Conservation (phyloP, 1,140 invertebrate genomes). For the Drosophila bipectinata region DNA sequence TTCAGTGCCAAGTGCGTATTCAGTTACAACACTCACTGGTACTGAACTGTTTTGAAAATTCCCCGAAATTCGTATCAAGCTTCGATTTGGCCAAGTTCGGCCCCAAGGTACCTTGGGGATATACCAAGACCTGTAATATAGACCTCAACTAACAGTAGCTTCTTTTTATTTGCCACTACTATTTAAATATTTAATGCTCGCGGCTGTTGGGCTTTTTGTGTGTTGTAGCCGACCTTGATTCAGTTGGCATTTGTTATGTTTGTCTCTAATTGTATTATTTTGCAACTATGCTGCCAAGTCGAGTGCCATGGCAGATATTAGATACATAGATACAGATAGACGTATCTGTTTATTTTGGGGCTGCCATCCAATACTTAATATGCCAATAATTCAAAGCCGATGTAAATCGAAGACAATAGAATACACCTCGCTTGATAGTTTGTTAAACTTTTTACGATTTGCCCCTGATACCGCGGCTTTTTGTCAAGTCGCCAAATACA, state of each 20-base stretch:
- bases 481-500: conserved; percentile 52
- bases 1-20: too few species aligned
- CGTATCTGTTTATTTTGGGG: conserved; percentile 45
- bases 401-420: conserved; percentile 17
- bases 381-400: conserved; percentile 11
- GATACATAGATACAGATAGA: conserved; percentile 9
- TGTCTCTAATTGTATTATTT: conserved; percentile 71
- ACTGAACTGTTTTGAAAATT: not conserved
- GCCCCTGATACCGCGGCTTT: conserved; percentile 21
- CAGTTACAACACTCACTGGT: not conserved
- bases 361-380: conserved; percentile 20
- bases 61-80: not conserved
- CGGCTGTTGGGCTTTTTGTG: conserved; percentile 23
- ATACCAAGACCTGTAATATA: conserved; percentile 19
- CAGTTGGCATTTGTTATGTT: conserved; percentile 53
- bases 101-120: conserved; percentile 20
- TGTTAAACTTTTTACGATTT: not conserved
- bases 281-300: conserved; percentile 60
- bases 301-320: conserved; percentile 4
- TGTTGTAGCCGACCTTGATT: conserved; percentile 43
- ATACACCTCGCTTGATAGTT: not conserved
- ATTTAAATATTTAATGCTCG: conserved; percentile 35
- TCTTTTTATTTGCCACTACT: conserved; percentile 25
- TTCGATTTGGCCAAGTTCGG: conserved; percentile 13
- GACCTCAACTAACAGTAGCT: conserved; percentile 25